Base-by-base conservation (phyloP, 2,888 invertebrate genomes). In the Neoascia interrupta region DNA sequence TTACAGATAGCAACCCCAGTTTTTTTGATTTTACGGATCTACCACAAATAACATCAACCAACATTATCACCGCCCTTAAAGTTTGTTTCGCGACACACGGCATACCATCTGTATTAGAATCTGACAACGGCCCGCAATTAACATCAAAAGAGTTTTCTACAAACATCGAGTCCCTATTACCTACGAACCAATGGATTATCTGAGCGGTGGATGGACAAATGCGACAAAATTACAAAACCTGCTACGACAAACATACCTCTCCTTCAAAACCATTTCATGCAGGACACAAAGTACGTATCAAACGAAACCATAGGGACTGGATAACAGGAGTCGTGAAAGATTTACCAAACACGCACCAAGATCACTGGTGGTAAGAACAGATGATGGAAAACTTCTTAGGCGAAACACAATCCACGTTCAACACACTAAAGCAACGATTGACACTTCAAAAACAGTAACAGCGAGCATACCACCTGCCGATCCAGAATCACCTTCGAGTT, bases 341-440 rank as follows among this genome's bases (percentile, higher is more conserved):
- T n/a, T n/a, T n/a, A n/a, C n/a, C n/a, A n/a, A n/a, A n/a, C n/a
- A n/a, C n/a, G n/a, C n/a, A n/a, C n/a, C n/a, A n/a, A 60, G 64
- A 11, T 81, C 74, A 43, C 36, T 81, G 11, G 16, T 34, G 6
- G 15, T 81, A 13, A 45, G 60, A 47, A 61, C 70, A 23, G 61
- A 81, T 21, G 54, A 80, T 11, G 53, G 63, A 41, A 81, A 64
- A 58, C 39, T 64, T 3, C 15, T 74, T 34, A 54, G 70, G 37
- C 53, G 70, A 31, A 74, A 74, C 39, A 74, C 74, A n/a, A 49
- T 74, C 61, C 66, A 70, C 56, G 39, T 81, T 19, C 61, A 81
- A 23, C 43, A 43, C 21, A 61, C 74, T 18, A 74, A 70, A 74
- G 45, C 64, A 37, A 26, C 34, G 5, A 64, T 56, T 15, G 23